phyloP scores from a whole-genome alignment of 1,140 invertebrate genomes.

The Lasioglossum baleicum region DNA sequence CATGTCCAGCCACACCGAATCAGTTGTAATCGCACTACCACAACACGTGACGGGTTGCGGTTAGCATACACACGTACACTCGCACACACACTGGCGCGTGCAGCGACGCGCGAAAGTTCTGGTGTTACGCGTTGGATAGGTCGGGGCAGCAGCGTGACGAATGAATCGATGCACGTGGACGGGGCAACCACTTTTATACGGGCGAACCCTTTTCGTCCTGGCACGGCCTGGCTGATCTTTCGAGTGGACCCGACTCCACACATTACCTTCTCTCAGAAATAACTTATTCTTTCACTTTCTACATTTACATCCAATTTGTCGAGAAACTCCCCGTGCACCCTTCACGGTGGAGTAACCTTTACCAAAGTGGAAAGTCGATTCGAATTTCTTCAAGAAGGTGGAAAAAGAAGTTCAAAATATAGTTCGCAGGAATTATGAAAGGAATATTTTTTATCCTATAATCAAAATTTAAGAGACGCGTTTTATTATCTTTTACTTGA shows the following conservation, averaged over 20 bases:
- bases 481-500: no score
- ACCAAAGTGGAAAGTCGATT: no score
- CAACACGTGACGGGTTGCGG: slow-evolving; percentile 31
- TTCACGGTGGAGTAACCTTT: no score
- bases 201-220: slow-evolving; percentile 31
- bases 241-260: neutral
- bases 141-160: slow-evolving; percentile 44
- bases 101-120: slow-evolving; percentile 19
- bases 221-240: neutral
- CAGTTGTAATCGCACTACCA: neutral
- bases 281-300: no score
- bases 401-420: no score
- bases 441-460: no score
- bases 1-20: neutral
- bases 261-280: neutral
- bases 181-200: slow-evolving; percentile 21
- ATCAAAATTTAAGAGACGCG: no score
- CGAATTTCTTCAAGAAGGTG: no score
- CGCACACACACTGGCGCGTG: neutral
- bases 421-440: no score
- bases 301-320: no score
- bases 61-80: neutral
- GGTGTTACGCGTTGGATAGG: slow-evolving; percentile 49
- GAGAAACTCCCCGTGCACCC: no score
- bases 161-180: slow-evolving; percentile 36